A percentile compares a stretch with the other conserved stretches of the same genome.
Evolutionary conservation across 2,888 invertebrate genomes (phyloP).

Genomic region (Tenthredo mesomela): DNA sequence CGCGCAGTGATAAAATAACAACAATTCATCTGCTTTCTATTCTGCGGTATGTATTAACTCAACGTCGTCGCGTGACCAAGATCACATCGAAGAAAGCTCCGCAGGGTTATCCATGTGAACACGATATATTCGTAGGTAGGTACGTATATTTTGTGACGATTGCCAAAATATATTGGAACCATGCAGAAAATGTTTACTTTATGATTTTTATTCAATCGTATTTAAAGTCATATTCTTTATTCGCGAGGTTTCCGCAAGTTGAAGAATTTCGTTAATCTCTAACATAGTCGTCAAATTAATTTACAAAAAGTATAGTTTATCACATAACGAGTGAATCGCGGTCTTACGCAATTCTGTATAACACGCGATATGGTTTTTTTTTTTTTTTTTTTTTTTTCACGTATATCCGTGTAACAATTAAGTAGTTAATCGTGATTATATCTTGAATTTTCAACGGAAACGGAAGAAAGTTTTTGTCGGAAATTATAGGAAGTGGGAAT

Average conservation of each 20-base stretch:
- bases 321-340: neutral
- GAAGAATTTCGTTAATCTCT: neutral
- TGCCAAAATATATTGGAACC: neutral
- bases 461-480: slow-evolving; percentile 7
- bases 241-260: neutral
- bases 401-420: neutral
- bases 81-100: slow-evolving; percentile 46
- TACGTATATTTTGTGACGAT: neutral
- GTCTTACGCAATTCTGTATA: neutral
- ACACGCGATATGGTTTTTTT: neutral
- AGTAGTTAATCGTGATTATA: neutral
- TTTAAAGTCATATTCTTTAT: neutral
- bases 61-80: slow-evolving; percentile 45
- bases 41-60: slow-evolving; percentile 42
- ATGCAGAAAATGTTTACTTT: neutral
- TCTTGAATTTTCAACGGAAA: slow-evolving; percentile 22
- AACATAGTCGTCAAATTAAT: neutral
- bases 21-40: slow-evolving; percentile 48
- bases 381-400: neutral
- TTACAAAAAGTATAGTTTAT: neutral
- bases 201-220: neutral
- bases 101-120: neutral
- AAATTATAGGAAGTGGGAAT: slow-evolving; percentile 20
- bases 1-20: slow-evolving; percentile 43
- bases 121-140: neutral